Base-by-base conservation (phyloP, 1,140 invertebrate species). In the Paraescarpia echinospica region DNA sequence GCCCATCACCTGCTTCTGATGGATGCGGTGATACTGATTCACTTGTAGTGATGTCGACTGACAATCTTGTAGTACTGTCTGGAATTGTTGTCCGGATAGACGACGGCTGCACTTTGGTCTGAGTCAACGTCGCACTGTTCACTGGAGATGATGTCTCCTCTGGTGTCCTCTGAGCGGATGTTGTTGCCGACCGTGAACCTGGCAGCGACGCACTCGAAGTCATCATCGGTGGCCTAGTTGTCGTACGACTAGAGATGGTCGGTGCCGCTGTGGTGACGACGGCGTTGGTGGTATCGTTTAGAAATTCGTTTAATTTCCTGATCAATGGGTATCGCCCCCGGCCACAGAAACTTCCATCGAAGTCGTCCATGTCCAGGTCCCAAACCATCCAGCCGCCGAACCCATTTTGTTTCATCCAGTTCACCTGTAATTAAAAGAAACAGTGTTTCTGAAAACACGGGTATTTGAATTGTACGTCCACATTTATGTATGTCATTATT, bases 361-460 rank as follows among this genome's bases (percentile, higher is more conserved):
- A 94, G 92, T 94, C 93, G 77, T 94, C 99, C 98, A 99, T 98
- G 94, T 99, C 98, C 0, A 99, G 97, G 0, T 98, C 98, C 98
- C 98, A 99, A 0, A 99, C 97, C 98, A 99, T 99, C 35, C 98
- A 98, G 27, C 99, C 99, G 35, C 97, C 99, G 95, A 97, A 99
- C n/a, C 98, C 98, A 92, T 98, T 98, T 77, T 98, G 97, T 94
- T 98, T 98, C 59, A 99, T 96, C 98, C 98, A 99, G 91, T 97
- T 97, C 97, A 98, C 98, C 98, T 99, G 92, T 31, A 92, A 41
- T 34, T 77, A 18, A 77, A 77, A 31, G 12, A 9, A 51, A 77
- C 0, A 18, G 59, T 77, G 22, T 77, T 77, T 77, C 14, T 41
- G 41, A 41, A 4, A 6, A 41, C 41, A n/a, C 18, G 8, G 48